Conservation (phyloP, 2,888 invertebrate species). For the Tillus elongatus region DNA sequence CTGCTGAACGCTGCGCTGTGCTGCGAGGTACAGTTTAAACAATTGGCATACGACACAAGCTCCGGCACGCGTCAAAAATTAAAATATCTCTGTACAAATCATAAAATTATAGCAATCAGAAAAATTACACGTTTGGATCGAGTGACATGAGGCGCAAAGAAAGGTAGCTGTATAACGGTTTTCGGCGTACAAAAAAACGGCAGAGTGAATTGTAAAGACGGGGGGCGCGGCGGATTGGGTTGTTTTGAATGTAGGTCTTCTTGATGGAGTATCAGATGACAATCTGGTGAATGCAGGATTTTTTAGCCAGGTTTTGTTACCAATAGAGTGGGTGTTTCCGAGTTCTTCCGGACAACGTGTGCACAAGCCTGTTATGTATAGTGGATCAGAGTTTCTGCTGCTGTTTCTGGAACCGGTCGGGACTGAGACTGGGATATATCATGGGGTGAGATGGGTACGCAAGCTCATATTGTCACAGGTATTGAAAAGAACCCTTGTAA, state of each 20-base stretch:
- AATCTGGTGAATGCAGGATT: conserved; percentile 33
- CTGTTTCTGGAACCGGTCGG: too few species aligned
- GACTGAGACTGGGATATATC: too few species aligned
- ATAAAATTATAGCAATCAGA: conserved; percentile 39
- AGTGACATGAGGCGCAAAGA: conserved; percentile 20
- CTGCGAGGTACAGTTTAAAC: too few species aligned
- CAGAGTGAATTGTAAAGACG: conserved; percentile 31
- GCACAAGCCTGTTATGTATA: too few species aligned
- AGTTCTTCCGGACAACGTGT: conserved; percentile 40
- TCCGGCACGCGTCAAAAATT: conserved; percentile 39
- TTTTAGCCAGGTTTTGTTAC: conserved; percentile 24
- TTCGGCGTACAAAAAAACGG: conserved; percentile 31
- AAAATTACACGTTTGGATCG: conserved; percentile 35
- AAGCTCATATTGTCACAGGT: too few species aligned
- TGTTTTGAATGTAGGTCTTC: conserved; percentile 24
- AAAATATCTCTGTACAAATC: conserved; percentile 36
- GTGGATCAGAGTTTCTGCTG: too few species aligned
- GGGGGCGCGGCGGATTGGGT: conserved; percentile 28
- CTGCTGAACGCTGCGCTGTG: too few species aligned
- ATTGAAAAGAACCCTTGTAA: too few species aligned
- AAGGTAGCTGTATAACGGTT: conserved; percentile 38
- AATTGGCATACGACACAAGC: too few species aligned
- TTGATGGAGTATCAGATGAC: conserved; percentile 36
- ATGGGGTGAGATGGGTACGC: too few species aligned
- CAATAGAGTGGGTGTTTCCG: conserved; percentile 35